These are phyloP conservation scores for Sussaba pulchella DNA, from an alignment of 2,888 invertebrate species.

Conservation along the genomic window DNA sequence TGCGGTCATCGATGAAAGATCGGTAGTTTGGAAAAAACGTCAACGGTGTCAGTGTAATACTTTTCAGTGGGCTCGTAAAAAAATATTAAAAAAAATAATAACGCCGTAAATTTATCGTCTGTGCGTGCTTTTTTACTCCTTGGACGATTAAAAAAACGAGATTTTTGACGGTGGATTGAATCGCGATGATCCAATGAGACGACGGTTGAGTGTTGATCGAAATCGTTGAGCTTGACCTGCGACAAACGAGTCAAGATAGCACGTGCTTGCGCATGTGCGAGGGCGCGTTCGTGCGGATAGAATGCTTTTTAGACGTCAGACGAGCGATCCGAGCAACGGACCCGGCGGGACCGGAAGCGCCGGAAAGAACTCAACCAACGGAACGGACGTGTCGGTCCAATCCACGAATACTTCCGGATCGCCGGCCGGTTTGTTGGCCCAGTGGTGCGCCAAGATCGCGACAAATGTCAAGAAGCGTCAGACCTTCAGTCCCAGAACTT, in stretches of 20 bases:
- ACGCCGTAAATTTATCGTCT: not conserved
- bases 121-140: not conserved
- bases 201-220: constrained; percentile 26
- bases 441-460: constrained; percentile 81
- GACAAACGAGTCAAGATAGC: constrained; percentile 45
- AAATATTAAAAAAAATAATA: not conserved
- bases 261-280: constrained; percentile 50
- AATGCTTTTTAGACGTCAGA: constrained; percentile 80
- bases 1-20: constrained; percentile 16
- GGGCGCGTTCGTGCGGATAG: constrained; percentile 48
- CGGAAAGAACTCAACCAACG: constrained; percentile 70
- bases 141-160: not conserved
- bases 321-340: constrained; percentile 77
- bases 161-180: constrained; percentile 4
- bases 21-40: not conserved
- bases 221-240: constrained; percentile 47
- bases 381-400: constrained; percentile 71
- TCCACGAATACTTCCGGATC: constrained; percentile 73
- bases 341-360: constrained; percentile 70
- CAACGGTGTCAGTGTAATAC: constrained; percentile 2
- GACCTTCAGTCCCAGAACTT: constrained; percentile 76
- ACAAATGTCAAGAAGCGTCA: constrained; percentile 81
- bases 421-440: constrained; percentile 77
- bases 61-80: not conserved
- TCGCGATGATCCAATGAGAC: constrained; percentile 36